Conservation (phyloP, 2,888 invertebrate species). For the Spodoptera littoralis region DNA sequence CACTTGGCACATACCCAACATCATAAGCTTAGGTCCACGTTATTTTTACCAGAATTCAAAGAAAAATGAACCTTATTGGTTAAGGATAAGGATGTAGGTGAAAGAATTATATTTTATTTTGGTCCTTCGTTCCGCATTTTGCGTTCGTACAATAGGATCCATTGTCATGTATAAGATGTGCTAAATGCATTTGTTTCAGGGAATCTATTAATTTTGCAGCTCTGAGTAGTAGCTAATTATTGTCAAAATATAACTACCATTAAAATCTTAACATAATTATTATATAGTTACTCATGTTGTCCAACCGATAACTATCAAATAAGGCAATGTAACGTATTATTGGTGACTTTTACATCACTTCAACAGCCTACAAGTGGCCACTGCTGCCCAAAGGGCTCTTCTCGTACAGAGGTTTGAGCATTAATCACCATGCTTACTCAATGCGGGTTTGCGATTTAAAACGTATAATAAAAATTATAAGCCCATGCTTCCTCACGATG, state of each 20-base stretch:
- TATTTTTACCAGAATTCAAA: conserved; percentile 28
- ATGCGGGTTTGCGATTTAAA: no score
- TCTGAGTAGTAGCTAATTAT: neutral
- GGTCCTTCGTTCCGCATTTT: conserved; percentile 21
- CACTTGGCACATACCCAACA: conserved; percentile 63
- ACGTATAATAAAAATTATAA: no score
- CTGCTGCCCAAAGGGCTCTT: no score
- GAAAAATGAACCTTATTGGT: conserved; percentile 55
- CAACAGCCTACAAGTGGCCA: no score
- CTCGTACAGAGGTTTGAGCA: no score
- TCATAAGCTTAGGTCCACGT: conserved; percentile 32
- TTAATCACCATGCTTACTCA: no score
- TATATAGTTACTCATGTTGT: no score
- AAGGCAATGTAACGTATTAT: no score
- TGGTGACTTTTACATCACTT: no score
- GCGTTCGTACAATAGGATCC: conserved; percentile 31
- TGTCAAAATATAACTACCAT: no score
- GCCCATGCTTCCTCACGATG: no score
- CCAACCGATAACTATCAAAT: no score
- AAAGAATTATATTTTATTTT: conserved; percentile 18
- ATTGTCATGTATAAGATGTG: conserved; percentile 28
- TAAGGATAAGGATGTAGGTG: neutral
- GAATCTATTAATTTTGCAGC: conserved; percentile 9
- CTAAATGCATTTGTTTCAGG: conserved; percentile 27
- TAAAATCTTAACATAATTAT: neutral